Percentiles rank a stretch among this genome's conserved stretches.
These are phyloP conservation scores for Drosophila repleta DNA, from an alignment of 1,140 invertebrate genomes.

Conservation along the genomic window DNA sequence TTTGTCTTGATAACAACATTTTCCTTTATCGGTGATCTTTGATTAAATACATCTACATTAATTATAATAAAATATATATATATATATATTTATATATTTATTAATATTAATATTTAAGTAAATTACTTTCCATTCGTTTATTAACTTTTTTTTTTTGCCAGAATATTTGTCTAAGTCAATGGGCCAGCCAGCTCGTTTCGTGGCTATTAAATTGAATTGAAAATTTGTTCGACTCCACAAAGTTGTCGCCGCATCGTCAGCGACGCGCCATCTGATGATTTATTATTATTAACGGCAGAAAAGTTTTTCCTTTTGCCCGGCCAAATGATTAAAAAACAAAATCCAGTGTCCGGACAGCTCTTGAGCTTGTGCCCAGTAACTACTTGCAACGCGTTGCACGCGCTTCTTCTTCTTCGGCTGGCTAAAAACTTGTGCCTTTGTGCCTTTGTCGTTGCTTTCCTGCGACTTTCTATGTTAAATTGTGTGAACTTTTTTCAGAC, in stretches of 20 bases:
- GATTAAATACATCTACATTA: too few relatives aligned
- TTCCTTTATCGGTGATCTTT: too few relatives aligned
- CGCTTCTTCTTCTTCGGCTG: slow-evolving; percentile 23
- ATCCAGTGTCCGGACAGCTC: slow-evolving; percentile 9
- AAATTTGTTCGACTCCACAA: slow-evolving; percentile 48
- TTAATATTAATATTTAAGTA: too few relatives aligned
- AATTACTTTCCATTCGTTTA: neutral
- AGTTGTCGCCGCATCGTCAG: slow-evolving; percentile 5
- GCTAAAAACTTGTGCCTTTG: slow-evolving; percentile 59
- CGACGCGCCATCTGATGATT: slow-evolving; percentile 56
- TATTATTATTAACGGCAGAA: slow-evolving; percentile 62
- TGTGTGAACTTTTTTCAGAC: slow-evolving; percentile 51
- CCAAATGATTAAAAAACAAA: slow-evolving; percentile 50
- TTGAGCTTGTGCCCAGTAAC: slow-evolving; percentile 27
- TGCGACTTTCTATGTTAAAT: slow-evolving; percentile 39
- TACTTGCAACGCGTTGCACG: slow-evolving; percentile 58
- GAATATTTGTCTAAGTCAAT: slow-evolving; percentile 14
- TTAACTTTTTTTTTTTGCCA: slow-evolving; percentile 6
- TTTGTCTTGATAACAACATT: too few relatives aligned
- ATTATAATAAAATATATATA: too few relatives aligned
- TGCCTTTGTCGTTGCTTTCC: slow-evolving; percentile 50
- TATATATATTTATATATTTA: too few relatives aligned
- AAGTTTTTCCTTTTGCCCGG: slow-evolving; percentile 55
- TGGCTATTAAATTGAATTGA: slow-evolving; percentile 70
- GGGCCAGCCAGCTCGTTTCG: slow-evolving; percentile 29